A percentile compares a stretch with the other conserved stretches of the same genome.
These are phyloP conservation scores for Hormiphora californensis DNA, from an alignment of 37 sponge, comb jelly and placozoan genomes.

Conservation along the genomic window DNA sequence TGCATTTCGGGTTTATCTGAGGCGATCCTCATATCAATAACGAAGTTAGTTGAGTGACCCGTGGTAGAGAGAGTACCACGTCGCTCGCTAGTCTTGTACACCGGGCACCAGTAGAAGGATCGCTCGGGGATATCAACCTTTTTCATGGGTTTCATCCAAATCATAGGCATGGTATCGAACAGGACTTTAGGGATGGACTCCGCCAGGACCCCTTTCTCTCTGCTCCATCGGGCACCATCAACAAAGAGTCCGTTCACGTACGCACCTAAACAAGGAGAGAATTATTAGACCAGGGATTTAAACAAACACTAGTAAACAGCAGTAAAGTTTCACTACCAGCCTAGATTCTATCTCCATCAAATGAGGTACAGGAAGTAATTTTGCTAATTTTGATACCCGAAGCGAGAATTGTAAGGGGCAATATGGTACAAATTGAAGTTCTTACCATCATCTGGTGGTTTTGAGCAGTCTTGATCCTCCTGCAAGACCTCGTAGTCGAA, in stretches of 20 bases:
- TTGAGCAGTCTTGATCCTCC: slow-evolving; percentile 65
- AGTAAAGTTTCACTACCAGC: too few species aligned
- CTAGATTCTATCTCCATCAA: too few species aligned
- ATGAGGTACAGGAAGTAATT: too few species aligned
- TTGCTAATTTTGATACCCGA: too few species aligned
- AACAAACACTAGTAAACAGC: background rate
- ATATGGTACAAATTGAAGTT: background rate
- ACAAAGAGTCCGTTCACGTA: slow-evolving; percentile 91
- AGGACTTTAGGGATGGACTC: slow-evolving; percentile 94
- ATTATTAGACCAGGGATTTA: background rate
- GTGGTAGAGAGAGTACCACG: slow-evolving; percentile 95
- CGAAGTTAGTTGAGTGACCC: slow-evolving; percentile 99
- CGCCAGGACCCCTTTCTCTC: slow-evolving; percentile 77
- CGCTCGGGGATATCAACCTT: slow-evolving; percentile 77
- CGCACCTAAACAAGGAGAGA: slow-evolving; percentile 63
- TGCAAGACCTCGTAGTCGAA: slow-evolving; percentile 94
- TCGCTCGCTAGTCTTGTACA: slow-evolving; percentile 99
- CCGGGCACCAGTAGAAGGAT: slow-evolving; percentile 75
- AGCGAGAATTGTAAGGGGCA: slow-evolving; percentile 76
- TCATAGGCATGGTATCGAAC: slow-evolving; percentile 94
- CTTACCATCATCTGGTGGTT: slow-evolving; percentile 92
- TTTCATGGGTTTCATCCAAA: slow-evolving; percentile 92
- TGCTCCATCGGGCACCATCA: slow-evolving; percentile 95
- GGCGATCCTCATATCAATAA: slow-evolving; percentile 86
- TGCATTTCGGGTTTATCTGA: slow-evolving; percentile 90